Base-by-base conservation (phyloP, 92 coral and sea anemone species). In the Hydrozoanthus gracilis region DNA sequence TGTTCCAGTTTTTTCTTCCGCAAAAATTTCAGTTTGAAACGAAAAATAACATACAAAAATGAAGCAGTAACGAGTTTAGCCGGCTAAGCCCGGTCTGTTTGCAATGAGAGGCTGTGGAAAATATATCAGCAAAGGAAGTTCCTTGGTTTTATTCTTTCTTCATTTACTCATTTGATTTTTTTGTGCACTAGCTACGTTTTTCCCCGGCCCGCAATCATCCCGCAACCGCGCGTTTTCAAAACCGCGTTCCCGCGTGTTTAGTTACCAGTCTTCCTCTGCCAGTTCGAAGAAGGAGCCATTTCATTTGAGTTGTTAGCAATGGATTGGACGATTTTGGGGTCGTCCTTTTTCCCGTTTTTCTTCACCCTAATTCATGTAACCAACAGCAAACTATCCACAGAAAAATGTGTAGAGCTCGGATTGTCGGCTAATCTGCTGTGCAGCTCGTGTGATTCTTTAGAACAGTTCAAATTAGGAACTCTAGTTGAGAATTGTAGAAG, bases 401-500 rank as follows among this genome's bases (percentile, higher is more conserved):
- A 97, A 44, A 85, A 88, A 87, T 97, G 99, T 71, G 92, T 95
- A 88, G 93, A 89, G 76, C 80, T 97, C 48, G 99, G 99, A 3
- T 84, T 93, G 69, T 93, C 99, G 8, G 91, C 95, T 1, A 90
- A 97, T 78, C 89, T 97, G 20, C 94, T 97, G 3, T 97, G 99
- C 88, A 96, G 99, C 51, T 92, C 99, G 46, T 97, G 99, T 66
- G 97, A 95, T 66, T 98, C 94, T 73, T 87, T 97, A 78, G 87
- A 83, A 55, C 98, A 94, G 88, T 97, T 97, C 75, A 97, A 95
- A 89, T 84, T 91, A 56, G 88, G 87, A 27, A 75, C 88, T 39
- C 74, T 93, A 52, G 90, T 87, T 20, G 92, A 93, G 68, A 95
- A 93, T 67, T 97, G 99, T 78, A 87, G 92, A 50, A 92, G 87